Base-by-base conservation (phyloP, 1,140 invertebrate species). In the Drosophila kurseongensis region DNA sequence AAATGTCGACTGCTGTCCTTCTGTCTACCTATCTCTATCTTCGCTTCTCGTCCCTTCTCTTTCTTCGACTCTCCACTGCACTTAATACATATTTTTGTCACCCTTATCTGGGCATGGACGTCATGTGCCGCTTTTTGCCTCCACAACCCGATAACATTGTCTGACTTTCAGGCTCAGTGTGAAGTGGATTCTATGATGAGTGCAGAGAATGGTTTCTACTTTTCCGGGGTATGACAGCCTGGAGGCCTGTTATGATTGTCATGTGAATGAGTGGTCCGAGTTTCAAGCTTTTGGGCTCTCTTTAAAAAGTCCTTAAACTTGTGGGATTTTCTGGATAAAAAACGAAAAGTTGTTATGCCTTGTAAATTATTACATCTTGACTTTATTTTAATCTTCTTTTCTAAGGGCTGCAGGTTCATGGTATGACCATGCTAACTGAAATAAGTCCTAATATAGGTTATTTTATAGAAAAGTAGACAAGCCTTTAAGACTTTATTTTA, bases 61-160 rank as follows among this genome's bases (percentile, higher is more conserved):
- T 59, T 67, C 60, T 29, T 61, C 54, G 71, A 41, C 48, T 55
- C 57, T 73, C 63, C 75, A 54, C 5, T 78, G 78, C 83, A 86
- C 83, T 83, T 89, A 89, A 86, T 88, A 88, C 84, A 88, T 83
- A 88, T 88, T 88, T 88, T 89, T 89, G 83, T 88, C 83, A 83
- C 83, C 84, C 83, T 88, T 89, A 88, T 89, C 84, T 77, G 80
- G 66, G 47, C 84, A 83, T 78, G 83, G 75, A 83, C 60, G 83
- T 79, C 83, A 88, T 78, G 62, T 78, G 79, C 60, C 45, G 35
- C 61, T 36, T 76, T 59, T 13, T 55, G 48, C 42, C 50, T 65
- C 42, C 48, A 29, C 72, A 56, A 41, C 42, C 56, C 78, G 83
- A 82, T 86, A 82, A 83, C 82, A 88, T 88, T 83, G 79, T 86